These are phyloP conservation scores for Cheumatopsyche charites DNA, from an alignment of 1,140 invertebrate genomes.

Conservation along the genomic window DNA sequence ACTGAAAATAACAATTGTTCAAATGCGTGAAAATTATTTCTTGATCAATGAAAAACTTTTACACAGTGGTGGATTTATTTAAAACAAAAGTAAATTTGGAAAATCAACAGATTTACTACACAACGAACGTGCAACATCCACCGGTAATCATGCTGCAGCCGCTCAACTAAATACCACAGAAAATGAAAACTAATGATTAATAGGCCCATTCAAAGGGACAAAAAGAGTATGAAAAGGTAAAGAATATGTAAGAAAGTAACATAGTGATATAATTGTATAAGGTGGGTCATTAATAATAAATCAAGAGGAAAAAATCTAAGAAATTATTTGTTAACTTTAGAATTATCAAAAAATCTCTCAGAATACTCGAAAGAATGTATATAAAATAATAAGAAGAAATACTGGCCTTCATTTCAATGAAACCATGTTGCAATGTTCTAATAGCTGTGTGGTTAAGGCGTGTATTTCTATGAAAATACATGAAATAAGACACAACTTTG, in stretches of 20 bases:
- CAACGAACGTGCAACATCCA: slow-evolving; percentile 38
- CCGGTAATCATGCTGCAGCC: slow-evolving; percentile 46
- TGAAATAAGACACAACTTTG: slow-evolving; percentile 43
- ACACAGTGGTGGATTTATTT: slow-evolving; percentile 7
- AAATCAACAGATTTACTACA: slow-evolving; percentile 14
- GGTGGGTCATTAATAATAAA: slow-evolving; percentile 43
- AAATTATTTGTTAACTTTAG: slow-evolving; percentile 44
- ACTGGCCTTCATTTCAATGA: slow-evolving; percentile 40
- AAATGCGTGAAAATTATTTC: too few relatives aligned
- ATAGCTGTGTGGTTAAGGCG: slow-evolving; percentile 45
- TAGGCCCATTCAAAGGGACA: slow-evolving; percentile 43
- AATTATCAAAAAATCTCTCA: slow-evolving; percentile 46
- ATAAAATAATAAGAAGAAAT: slow-evolving; percentile 38
- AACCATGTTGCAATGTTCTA: slow-evolving; percentile 44
- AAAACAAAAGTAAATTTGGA: not conserved
- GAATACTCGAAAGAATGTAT: slow-evolving; percentile 40
- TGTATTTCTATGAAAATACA: slow-evolving; percentile 45
- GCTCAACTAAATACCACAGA: slow-evolving; percentile 34
- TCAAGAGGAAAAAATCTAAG: slow-evolving; percentile 46
- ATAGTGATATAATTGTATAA: slow-evolving; percentile 41
- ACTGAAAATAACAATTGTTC: too few relatives aligned
- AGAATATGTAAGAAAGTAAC: slow-evolving; percentile 45
- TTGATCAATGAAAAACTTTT: too few relatives aligned
- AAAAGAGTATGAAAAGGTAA: slow-evolving; percentile 43
- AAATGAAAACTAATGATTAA: slow-evolving; percentile 31